Evolutionary conservation across 2,797 vertebrate genomes (phyloP), one percentile per base, ranked within the genome.

Genomic region (Odontamblyopus lacepedii): DNA sequence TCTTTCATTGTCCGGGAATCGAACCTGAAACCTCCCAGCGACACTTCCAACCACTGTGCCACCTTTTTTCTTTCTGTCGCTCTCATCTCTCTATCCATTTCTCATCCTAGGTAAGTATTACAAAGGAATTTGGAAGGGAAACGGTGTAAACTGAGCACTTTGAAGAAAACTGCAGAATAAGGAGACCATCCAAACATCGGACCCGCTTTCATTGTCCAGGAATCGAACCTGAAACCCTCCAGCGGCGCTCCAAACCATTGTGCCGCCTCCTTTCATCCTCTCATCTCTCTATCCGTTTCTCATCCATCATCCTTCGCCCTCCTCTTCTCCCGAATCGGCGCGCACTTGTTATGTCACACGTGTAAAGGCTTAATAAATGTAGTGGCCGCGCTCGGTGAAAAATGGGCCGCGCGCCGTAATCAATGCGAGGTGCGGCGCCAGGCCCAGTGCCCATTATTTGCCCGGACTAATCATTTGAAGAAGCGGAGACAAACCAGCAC

Each of bases 401-500:
- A 88, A 92, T 89, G 87, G 82, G 75, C 74, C 26, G 78, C 75
- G 82, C 29, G 63, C 44, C 0, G 77, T 87, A 86, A 91, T 92
- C 90, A 87, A 91, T 92, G 90, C 70, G 0, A 78, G 63, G 60
- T 77, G 87, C 87, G 80, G 75, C 78, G 64, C 60, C 81, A 79
- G 88, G 86, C 80, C 68, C 80, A 77, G 83, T 63, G 81, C 85
- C 85, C 88, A 84, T 89, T 91, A 88, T 87, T 88, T 80, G 71
- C 73, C 79, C 56, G 81, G 84, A 76, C 83, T 88, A 86, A 89
- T 91, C 85, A 82, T 88, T 88, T 77, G 83, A 83, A 85, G 87
- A 82, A 81, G 35, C 82, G 0, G 88, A 90, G 89, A 89, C 89
- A 89, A 87, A 90, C 84, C 86, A 85, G 81, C 88, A 89, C 84